Conservation (phyloP, 2,797 vertebrate genomes). For the Notoglanidium macrostoma region DNA sequence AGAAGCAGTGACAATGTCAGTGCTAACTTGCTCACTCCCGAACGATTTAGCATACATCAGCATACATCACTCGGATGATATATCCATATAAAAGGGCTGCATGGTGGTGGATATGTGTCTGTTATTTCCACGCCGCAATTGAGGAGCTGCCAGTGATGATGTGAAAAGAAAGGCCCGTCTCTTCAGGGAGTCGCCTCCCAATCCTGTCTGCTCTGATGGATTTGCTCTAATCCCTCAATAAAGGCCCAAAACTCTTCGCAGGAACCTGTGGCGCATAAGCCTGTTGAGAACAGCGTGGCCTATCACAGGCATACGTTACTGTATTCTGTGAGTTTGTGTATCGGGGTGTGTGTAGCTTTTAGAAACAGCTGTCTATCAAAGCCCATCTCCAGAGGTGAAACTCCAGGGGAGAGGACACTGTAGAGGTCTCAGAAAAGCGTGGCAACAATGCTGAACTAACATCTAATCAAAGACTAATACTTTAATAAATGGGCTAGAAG, state of each 20-base stretch:
- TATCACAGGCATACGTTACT: constrained; percentile 56
- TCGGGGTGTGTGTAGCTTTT: constrained; percentile 17
- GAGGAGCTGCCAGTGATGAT: constrained; percentile 50
- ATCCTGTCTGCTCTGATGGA: constrained; percentile 64
- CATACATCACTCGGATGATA: constrained; percentile 49
- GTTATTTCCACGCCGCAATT: constrained; percentile 44
- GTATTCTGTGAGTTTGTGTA: constrained; percentile 15
- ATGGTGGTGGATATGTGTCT: constrained; percentile 52
- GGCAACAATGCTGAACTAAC: background rate
- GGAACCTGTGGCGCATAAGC: constrained; percentile 66
- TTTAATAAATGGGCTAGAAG: background rate
- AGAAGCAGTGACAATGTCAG: constrained; percentile 44
- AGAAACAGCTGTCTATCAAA: constrained; percentile 50
- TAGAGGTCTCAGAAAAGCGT: background rate
- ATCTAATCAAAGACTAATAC: background rate
- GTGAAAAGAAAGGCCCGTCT: constrained; percentile 55
- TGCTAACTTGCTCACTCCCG: constrained; percentile 39
- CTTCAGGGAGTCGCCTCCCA: constrained; percentile 62
- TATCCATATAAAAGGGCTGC: constrained; percentile 49
- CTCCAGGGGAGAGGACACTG: constrained; percentile 8
- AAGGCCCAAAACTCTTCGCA: constrained; percentile 60
- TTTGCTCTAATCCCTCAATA: constrained; percentile 67
- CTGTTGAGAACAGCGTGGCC: constrained; percentile 67
- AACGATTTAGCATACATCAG: constrained; percentile 54
- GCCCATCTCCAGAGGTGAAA: constrained; percentile 41